Conservation (phyloP, 2,113 vertebrate species). For the Hucho hucho region DNA sequence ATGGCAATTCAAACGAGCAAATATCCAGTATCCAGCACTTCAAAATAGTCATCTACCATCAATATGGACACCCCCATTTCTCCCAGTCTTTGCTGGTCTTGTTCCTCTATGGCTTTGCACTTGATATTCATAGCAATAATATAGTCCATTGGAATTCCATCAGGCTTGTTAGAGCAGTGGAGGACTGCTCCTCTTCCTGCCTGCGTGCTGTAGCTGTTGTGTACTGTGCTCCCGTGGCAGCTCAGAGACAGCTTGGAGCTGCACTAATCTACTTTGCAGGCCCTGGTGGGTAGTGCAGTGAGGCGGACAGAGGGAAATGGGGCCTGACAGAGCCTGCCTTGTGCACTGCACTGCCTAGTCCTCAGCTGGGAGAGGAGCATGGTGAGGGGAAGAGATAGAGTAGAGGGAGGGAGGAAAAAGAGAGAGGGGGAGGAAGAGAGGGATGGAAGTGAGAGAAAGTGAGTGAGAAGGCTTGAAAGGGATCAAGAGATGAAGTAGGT, state of each 20-base stretch:
- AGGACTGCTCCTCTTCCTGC: no score
- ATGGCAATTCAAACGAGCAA: neutral
- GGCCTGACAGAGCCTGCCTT: conserved; percentile 53
- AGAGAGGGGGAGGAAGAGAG: neutral
- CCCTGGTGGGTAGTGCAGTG: conserved; percentile 48
- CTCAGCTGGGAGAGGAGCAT: conserved; percentile 24
- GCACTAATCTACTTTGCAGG: conserved; percentile 49
- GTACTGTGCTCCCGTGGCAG: neutral
- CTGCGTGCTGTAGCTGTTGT: neutral
- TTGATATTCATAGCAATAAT: neutral
- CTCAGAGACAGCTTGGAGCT: conserved; percentile 47
- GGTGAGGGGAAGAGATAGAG: neutral
- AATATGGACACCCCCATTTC: neutral
- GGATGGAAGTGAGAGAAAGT: neutral
- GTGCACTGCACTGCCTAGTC: conserved; percentile 32
- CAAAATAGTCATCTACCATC: neutral
- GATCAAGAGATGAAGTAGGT: neutral
- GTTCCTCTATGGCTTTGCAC: neutral
- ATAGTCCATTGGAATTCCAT: neutral
- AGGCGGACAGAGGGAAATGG: conserved; percentile 53
- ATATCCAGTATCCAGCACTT: neutral
- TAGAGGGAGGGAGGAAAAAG: neutral
- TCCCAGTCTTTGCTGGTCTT: neutral
- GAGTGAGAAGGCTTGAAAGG: neutral
- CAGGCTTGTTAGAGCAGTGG: neutral